Evolutionary conservation across 2,797 vertebrate genomes (phyloP).

Genomic region (Falco rusticolus): DNA sequence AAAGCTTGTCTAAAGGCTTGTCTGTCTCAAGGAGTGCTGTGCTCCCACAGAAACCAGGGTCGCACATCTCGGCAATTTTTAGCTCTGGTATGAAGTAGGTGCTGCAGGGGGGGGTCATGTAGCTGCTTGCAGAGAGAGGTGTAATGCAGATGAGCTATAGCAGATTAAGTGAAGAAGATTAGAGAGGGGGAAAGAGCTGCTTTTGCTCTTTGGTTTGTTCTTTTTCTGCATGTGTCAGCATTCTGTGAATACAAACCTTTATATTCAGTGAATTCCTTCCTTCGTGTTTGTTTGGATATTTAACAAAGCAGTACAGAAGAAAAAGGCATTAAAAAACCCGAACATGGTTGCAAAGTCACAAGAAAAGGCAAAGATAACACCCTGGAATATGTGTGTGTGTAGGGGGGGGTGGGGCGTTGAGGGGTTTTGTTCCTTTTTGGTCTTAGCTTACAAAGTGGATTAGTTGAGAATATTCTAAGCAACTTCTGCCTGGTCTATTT

Average conservation of each 20-base stretch:
- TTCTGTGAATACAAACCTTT: constrained; percentile 26
- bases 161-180: constrained; percentile 14
- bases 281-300: neutral
- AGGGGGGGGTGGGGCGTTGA: neutral
- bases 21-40: neutral
- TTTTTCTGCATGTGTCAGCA: neutral
- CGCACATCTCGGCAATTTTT: neutral
- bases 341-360: neutral
- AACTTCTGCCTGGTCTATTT: neutral
- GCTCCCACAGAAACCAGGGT: neutral
- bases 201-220: constrained; percentile 24
- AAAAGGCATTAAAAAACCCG: neutral
- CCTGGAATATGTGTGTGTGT: neutral
- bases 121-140: neutral
- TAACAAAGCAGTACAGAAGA: neutral
- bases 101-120: neutral
- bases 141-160: constrained; percentile 1
- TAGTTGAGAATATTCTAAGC: constrained; percentile 8
- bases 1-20: neutral
- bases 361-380: neutral
- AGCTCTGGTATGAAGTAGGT: neutral
- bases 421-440: neutral
- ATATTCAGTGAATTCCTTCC: constrained; percentile 17
- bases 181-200: neutral
- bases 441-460: neutral